Evolutionary conservation across 2,113 vertebrate genomes (phyloP).

Genomic region (Mixornis gularis): DNA sequence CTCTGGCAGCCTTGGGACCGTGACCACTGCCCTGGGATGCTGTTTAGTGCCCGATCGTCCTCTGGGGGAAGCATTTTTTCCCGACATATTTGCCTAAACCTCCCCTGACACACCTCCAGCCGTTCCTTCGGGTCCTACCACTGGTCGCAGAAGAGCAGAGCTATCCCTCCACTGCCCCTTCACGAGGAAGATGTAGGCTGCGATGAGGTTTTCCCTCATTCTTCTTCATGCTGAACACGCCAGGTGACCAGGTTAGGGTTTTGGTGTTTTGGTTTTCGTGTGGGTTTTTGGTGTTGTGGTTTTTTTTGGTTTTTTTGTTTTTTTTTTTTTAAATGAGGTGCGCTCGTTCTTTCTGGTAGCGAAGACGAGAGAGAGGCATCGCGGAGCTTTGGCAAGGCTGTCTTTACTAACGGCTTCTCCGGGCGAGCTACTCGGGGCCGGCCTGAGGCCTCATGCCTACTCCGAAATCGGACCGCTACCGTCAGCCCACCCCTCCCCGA

Average conservation of each 20-base stretch:
- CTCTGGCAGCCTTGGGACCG: neutral
- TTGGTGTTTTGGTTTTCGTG: neutral
- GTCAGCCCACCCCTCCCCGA: accelerated
- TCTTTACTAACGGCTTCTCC: neutral
- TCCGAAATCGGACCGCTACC: accelerated
- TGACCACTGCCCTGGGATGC: neutral
- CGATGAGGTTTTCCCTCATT: neutral
- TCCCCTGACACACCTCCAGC: neutral
- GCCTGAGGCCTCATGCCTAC: accelerated
- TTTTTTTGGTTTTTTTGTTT: too few relatives aligned
- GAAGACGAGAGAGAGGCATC: accelerated
- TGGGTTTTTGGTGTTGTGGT: too few relatives aligned
- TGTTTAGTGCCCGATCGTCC: neutral
- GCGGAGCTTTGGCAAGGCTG: neutral
- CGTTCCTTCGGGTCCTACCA: neutral
- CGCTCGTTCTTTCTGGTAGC: accelerated
- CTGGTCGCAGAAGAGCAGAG: neutral
- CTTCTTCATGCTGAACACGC: neutral
- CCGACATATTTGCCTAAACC: too few relatives aligned
- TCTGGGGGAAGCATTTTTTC: neutral
- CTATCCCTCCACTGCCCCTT: neutral
- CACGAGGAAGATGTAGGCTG: neutral
- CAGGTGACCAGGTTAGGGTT: neutral
- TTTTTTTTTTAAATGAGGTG: neutral
- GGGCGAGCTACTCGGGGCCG: accelerated